Conservation (phyloP, 2,888 invertebrate genomes). For the Fragum whitleyi region DNA sequence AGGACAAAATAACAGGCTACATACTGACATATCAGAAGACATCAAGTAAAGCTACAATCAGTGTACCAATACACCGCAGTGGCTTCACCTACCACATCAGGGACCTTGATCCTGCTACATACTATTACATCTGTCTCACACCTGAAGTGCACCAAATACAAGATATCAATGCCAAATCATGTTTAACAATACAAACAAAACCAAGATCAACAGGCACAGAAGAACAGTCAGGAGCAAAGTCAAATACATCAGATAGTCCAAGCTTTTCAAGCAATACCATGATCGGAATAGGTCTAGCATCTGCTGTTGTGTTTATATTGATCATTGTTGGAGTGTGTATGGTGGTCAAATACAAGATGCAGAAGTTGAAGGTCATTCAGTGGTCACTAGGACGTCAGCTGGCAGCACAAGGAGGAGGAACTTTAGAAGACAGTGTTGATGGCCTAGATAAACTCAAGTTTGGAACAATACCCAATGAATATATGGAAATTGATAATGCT, state of each 20-base stretch:
- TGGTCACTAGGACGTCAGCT: conserved; percentile 27
- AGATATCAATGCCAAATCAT: conserved; percentile 21
- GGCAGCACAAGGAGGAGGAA: neutral
- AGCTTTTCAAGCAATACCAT: conserved; percentile 40
- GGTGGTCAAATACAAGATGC: conserved; percentile 57
- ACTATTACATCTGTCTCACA: conserved; percentile 53
- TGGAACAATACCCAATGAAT: conserved; percentile 47
- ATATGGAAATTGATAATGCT: conserved; percentile 52
- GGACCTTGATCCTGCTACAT: conserved; percentile 42
- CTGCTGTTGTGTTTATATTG: conserved; percentile 41
- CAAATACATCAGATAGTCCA: neutral
- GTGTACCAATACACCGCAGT: conserved; percentile 35
- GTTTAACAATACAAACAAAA: conserved; percentile 48
- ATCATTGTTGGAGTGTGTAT: conserved; percentile 48
- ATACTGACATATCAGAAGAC: conserved; percentile 41
- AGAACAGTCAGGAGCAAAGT: neutral
- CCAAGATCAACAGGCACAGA: conserved; percentile 1
- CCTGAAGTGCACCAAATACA: conserved; percentile 39
- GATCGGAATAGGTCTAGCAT: conserved; percentile 41
- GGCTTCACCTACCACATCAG: conserved; percentile 26
- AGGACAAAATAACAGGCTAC: conserved; percentile 46
- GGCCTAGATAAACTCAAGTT: conserved; percentile 22
- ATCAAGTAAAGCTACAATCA: neutral
- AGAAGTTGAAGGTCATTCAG: conserved; percentile 49
- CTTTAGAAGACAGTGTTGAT: conserved; percentile 3